Evolutionary conservation across 2,797 vertebrate genomes (phyloP).

Genomic region (Tadarida brasiliensis): DNA sequence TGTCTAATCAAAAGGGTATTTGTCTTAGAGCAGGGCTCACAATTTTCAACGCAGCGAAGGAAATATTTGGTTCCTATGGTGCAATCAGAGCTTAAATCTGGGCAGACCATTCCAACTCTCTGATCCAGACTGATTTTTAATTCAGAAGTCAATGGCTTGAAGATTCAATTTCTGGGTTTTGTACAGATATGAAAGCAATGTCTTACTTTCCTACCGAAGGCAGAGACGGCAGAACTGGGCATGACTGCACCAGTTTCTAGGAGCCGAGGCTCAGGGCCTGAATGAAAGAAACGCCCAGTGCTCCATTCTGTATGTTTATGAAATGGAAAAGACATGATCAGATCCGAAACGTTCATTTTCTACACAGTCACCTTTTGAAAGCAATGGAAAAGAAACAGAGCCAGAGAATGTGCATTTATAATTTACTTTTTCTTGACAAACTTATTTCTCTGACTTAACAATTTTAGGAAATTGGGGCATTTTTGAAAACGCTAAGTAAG

Average conservation of each 20-base stretch:
- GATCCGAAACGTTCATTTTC: not conserved
- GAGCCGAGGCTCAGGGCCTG: not conserved
- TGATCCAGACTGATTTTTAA: slow-evolving; percentile 69
- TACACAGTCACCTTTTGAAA: not conserved
- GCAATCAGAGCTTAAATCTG: slow-evolving; percentile 60
- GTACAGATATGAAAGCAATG: slow-evolving; percentile 15
- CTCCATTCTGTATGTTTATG: not conserved
- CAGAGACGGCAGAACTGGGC: not conserved
- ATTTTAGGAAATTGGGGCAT: not conserved
- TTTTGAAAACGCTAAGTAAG: slow-evolving; percentile 1
- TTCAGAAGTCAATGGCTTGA: slow-evolving; percentile 63
- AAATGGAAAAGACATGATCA: not conserved
- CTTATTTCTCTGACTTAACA: not conserved
- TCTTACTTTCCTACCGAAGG: not conserved
- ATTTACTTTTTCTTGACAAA: not conserved
- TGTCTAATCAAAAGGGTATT: slow-evolving; percentile 82
- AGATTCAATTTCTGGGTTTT: slow-evolving; percentile 61
- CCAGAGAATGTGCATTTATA: not conserved
- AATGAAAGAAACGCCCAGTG: not conserved
- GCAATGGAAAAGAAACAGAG: no score
- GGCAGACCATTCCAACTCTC: slow-evolving; percentile 46
- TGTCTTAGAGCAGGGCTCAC: slow-evolving; percentile 74
- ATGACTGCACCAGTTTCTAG: not conserved
- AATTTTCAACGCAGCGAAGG: slow-evolving; percentile 72
- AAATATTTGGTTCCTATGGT: slow-evolving; percentile 76